Evolutionary conservation across 1,140 invertebrate species (phyloP).

Genomic region (Diuraphis noxia): DNA sequence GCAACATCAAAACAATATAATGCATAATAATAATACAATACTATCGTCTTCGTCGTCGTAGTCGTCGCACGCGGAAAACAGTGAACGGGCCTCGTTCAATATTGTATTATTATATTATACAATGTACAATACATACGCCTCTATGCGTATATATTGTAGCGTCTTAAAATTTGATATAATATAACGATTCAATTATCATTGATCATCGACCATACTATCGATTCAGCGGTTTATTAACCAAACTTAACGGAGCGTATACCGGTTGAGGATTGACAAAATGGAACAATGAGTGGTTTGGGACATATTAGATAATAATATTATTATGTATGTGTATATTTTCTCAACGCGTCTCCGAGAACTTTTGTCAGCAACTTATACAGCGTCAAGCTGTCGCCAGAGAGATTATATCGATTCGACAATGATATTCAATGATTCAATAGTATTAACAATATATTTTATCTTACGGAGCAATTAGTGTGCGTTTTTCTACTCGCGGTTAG

Average conservation of each 20-base stretch:
- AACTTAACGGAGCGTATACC: neutral
- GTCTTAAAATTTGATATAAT: too few species aligned
- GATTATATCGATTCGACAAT: neutral
- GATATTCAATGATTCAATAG: neutral
- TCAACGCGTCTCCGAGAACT: neutral
- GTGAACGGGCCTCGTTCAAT: neutral
- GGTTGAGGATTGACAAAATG: neutral
- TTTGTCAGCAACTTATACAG: neutral
- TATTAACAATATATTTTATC: neutral
- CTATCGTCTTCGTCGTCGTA: too few species aligned
- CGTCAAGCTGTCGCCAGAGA: neutral
- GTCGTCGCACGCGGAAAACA: neutral
- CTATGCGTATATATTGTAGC: too few species aligned
- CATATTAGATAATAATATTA: neutral
- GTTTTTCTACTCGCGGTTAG: too few species aligned
- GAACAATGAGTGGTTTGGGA: neutral
- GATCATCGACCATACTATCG: neutral
- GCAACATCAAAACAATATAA: neutral
- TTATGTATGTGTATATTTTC: neutral
- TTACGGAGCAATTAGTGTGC: too few species aligned
- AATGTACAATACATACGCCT: too few species aligned
- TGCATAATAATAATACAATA: neutral
- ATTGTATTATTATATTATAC: neutral
- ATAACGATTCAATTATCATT: neutral
- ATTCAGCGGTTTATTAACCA: neutral